Conservation (phyloP, 1,140 invertebrate genomes). For the Cryptotermes secundus region DNA sequence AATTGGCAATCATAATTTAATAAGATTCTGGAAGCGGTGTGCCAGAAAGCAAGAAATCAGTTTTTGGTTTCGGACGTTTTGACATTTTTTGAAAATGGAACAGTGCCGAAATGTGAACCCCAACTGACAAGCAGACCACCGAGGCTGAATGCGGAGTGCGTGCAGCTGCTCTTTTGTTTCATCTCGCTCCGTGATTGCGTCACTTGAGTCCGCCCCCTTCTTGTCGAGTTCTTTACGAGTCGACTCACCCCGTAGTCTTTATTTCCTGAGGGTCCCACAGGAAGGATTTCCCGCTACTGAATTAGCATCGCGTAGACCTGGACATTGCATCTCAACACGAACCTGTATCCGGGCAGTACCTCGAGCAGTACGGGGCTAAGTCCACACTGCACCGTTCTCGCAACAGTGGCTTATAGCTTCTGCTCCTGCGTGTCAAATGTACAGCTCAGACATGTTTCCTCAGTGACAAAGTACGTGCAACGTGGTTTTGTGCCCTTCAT, state of each 20-base stretch:
- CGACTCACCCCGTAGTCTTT: conserved; percentile 13
- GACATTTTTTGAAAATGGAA: neutral
- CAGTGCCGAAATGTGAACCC: neutral
- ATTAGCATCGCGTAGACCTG: conserved; percentile 8
- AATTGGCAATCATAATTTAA: too few relatives aligned
- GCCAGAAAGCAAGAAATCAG: too few relatives aligned
- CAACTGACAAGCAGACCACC: neutral
- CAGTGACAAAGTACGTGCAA: too few relatives aligned
- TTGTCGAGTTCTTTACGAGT: conserved; percentile 5
- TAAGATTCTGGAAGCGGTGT: too few relatives aligned
- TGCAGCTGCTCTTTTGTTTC: conserved; percentile 1
- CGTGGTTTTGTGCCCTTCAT: too few relatives aligned
- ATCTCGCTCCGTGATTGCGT: conserved; percentile 8
- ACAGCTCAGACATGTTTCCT: too few relatives aligned
- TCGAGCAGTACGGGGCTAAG: neutral
- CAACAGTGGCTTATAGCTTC: too few relatives aligned
- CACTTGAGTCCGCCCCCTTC: neutral
- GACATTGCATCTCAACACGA: conserved; percentile 5
- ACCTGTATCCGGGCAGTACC: neutral
- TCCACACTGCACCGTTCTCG: neutral
- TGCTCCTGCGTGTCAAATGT: too few relatives aligned
- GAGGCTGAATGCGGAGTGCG: neutral
- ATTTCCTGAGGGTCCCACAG: conserved; percentile 12
- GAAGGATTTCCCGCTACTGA: conserved; percentile 18
- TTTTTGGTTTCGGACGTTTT: too few relatives aligned